Evolutionary conservation across 2,888 invertebrate genomes (phyloP), one percentile per base, ranked within the genome.

Genomic region (Xestia c-nigrum): DNA sequence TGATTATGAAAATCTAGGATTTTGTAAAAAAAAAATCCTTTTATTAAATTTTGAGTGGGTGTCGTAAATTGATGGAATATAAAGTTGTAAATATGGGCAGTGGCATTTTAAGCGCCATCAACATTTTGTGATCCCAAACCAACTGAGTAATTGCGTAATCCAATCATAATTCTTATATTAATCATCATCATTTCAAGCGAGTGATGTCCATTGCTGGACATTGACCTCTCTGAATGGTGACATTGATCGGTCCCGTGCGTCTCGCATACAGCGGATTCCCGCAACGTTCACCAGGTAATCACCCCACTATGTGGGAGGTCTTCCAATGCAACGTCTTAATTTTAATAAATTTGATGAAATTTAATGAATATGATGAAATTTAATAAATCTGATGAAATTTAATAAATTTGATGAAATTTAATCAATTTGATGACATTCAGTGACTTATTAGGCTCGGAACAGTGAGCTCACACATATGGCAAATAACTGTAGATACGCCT

Each of bases 101-200:
- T n/a, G 16, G 1, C n/a, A 47, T 19, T 21, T 43, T 21, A 31
- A 21, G 1, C 31, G n/a, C 21, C 0, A 40, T 40, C 40, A 9
- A 3, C 0, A 63, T 40, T 40, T 40, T 6, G 5, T 40, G 2
- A 21, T 5, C 19, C 38, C 21, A 38, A 38, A 19, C 31, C 19
- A 52, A n/a, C 10, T 4, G 52, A 10, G 5, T 52, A n/a, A 52
- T 52, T 21, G 7, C 7, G 21, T 21, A 21, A 52, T 52, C 21
- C 7, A 21, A 3, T 9, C 21, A 9, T 1, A 21, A 7, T 52
- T 0, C 21, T n/a, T n/a, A n/a, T n/a, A n/a, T n/a, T n/a, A 1
- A 31, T 31, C 31, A 31, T 31, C 31, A 31, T 31, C 31, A 31
- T 31, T 31, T 31, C 31, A 31, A 31, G 1, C 31, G 31, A 31